A percentile compares a stretch with the other conserved stretches of the same genome.
Conservation (phyloP, 2,797 vertebrate genomes). For the Argya squamiceps region DNA sequence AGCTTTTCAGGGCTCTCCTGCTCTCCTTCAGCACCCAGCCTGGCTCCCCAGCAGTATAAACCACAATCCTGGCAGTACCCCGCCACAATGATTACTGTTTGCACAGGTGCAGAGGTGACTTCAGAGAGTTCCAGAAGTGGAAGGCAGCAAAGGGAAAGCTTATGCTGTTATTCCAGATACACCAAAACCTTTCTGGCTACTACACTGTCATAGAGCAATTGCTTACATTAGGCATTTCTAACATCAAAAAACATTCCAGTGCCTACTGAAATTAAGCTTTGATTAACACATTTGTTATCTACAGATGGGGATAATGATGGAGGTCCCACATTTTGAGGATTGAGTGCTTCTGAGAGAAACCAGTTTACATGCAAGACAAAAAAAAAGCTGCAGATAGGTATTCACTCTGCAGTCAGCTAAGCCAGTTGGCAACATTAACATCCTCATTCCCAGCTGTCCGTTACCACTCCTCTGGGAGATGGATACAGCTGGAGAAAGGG, state of each 20-base stretch:
- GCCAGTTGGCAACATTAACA: neutral
- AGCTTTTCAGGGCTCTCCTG: neutral
- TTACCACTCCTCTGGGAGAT: neutral
- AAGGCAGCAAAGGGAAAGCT: neutral
- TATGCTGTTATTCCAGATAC: neutral
- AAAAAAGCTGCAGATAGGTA: neutral
- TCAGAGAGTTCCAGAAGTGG: neutral
- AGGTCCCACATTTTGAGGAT: neutral
- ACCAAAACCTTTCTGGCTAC: neutral
- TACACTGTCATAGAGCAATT: rapidly evolving
- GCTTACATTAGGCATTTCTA: neutral
- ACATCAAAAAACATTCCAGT: neutral
- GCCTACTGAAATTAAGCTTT: neutral
- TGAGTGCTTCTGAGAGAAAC: neutral
- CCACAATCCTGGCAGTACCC: neutral
- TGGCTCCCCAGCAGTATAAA: neutral
- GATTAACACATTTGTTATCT: neutral
- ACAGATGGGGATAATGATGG: neutral
- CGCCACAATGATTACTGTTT: neutral
- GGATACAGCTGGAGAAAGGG: neutral
- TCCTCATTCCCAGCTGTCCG: neutral
- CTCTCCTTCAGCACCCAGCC: neutral
- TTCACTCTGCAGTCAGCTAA: neutral
- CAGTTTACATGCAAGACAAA: neutral
- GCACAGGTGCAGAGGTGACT: neutral